phyloP scores from a whole-genome alignment of 2,888 invertebrate species.

The Drosophila anomalata region DNA sequence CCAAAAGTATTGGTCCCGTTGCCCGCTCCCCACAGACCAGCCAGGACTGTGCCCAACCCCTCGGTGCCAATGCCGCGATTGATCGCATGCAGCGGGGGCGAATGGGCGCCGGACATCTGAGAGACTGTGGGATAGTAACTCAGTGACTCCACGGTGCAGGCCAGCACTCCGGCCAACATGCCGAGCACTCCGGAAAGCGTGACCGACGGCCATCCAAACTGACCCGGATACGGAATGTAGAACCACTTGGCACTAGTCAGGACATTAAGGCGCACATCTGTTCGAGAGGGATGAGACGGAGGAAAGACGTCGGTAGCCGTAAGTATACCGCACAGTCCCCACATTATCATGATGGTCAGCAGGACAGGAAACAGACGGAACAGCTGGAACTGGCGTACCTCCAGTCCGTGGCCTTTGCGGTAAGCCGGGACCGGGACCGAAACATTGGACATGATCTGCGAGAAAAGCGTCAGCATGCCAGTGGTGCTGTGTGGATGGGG shows the following conservation, averaged over 20 bases:
- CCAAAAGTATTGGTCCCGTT: slow-evolving; percentile 95
- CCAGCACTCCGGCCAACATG: slow-evolving; percentile 91
- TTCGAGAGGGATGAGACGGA: slow-evolving; percentile 88
- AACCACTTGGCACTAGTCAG: slow-evolving; percentile 92
- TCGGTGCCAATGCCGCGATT: slow-evolving; percentile 94
- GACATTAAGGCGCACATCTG: slow-evolving; percentile 89
- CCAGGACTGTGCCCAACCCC: slow-evolving; percentile 92
- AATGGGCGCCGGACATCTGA: slow-evolving; percentile 91
- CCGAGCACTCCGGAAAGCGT: slow-evolving; percentile 89
- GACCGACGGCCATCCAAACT: slow-evolving; percentile 91
- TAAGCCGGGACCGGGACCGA: slow-evolving; percentile 87
- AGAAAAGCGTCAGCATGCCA: slow-evolving; percentile 90
- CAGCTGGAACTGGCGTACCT: slow-evolving; percentile 87
- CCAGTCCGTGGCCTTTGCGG: slow-evolving; percentile 86
- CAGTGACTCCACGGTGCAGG: slow-evolving; percentile 92
- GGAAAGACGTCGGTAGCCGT: slow-evolving; percentile 88
- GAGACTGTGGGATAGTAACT: slow-evolving; percentile 97
- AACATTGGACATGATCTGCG: slow-evolving; percentile 90
- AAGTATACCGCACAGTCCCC: slow-evolving; percentile 89
- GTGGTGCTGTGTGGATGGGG: slow-evolving; percentile 86
- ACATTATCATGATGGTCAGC: slow-evolving; percentile 90
- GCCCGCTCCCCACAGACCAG: slow-evolving; percentile 93
- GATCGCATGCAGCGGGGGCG: slow-evolving; percentile 93
- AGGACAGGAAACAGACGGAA: slow-evolving; percentile 93
- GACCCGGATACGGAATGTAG: slow-evolving; percentile 92